Conservation (phyloP, 2,888 invertebrate genomes). For the Nowickia ferox region DNA sequence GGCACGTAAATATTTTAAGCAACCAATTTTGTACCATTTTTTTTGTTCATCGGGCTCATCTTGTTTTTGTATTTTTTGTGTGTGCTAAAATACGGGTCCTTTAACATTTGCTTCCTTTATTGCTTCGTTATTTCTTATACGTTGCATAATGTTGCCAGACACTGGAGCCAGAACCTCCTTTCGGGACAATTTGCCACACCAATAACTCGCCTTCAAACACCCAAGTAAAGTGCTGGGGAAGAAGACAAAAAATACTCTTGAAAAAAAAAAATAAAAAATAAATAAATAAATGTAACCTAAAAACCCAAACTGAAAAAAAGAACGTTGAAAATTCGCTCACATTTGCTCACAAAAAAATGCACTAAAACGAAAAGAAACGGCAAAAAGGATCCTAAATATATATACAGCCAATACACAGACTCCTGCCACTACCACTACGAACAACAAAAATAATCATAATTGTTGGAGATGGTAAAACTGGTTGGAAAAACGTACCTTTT, state of each 20-base stretch:
- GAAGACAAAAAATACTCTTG: constrained; percentile 61
- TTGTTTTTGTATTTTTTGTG: constrained; percentile 51
- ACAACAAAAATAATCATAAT: neutral
- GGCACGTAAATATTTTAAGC: constrained; percentile 65
- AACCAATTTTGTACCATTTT: constrained; percentile 61
- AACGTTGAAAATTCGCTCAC: constrained; percentile 56
- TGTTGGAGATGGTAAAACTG: neutral
- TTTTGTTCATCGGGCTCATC: constrained; percentile 36
- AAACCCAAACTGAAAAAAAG: constrained; percentile 64
- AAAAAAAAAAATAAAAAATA: constrained; percentile 62
- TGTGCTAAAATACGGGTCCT: constrained; percentile 55
- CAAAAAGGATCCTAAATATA: constrained; percentile 61
- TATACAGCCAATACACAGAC: constrained; percentile 50
- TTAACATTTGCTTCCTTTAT: constrained; percentile 64
- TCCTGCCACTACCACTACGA: constrained; percentile 35
- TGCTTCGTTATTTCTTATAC: constrained; percentile 61
- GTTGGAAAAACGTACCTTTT: neutral
- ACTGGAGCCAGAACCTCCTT: constrained; percentile 40
- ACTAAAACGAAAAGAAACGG: constrained; percentile 34
- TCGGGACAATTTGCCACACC: constrained; percentile 3
- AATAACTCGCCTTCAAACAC: neutral
- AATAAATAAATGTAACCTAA: constrained; percentile 62
- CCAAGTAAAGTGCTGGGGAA: constrained; percentile 35
- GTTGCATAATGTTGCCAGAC: constrained; percentile 64
- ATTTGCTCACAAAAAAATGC: constrained; percentile 52